Evolutionary conservation across 2,113 vertebrate genomes (phyloP).

Genomic region (Myotis davidii): DNA sequence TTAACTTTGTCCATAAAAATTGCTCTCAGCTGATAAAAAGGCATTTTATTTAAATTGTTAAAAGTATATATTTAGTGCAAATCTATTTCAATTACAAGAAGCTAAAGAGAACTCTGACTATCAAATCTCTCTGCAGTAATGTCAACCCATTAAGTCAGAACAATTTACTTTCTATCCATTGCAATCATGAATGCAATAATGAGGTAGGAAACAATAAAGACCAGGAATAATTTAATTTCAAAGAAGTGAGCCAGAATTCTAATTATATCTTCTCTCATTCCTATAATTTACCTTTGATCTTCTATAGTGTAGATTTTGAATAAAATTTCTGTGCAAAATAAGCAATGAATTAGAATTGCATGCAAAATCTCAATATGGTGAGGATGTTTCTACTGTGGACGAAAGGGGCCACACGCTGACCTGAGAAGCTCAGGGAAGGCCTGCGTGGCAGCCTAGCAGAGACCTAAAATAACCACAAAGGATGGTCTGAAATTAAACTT

Average conservation of each 20-base stretch:
- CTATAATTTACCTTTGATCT: constrained; percentile 1
- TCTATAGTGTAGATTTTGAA: not conserved
- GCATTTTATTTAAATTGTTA: constrained; percentile 54
- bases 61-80: constrained; percentile 43
- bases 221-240: constrained; percentile 38
- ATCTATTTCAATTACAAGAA: constrained; percentile 59
- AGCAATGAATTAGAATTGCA: constrained; percentile 38
- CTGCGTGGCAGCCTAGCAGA: too few relatives aligned
- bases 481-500: too few relatives aligned
- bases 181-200: not conserved
- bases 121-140: constrained; percentile 41
- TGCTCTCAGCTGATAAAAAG: constrained; percentile 47
- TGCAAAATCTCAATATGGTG: not conserved
- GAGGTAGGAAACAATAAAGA: constrained; percentile 24
- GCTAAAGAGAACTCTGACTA: not conserved
- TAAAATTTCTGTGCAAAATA: constrained; percentile 29
- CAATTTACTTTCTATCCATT: constrained; percentile 5
- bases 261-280: constrained; percentile 14
- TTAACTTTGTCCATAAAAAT: constrained; percentile 1
- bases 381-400: not conserved
- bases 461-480: too few relatives aligned
- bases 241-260: not conserved
- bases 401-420: too few relatives aligned
- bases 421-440: too few relatives aligned
- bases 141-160: constrained; percentile 47